phyloP scores from a whole-genome alignment of 2,888 invertebrate species.

The Ctenicera cuprea region DNA sequence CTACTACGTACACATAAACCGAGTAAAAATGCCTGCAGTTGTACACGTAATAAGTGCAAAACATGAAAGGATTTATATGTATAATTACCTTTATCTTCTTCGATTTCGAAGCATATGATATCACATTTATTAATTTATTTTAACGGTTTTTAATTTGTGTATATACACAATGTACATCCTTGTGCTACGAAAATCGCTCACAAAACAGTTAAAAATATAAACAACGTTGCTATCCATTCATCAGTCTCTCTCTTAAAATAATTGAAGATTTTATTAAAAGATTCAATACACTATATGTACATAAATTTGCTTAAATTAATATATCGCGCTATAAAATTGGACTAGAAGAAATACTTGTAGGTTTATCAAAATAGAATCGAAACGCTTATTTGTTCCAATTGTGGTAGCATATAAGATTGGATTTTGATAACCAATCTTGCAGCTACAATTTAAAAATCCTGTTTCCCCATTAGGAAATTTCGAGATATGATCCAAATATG shows the following conservation, averaged over 20 bases:
- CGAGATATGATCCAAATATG: slow-evolving; percentile 34
- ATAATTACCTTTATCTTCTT: slow-evolving; percentile 50
- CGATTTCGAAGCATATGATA: slow-evolving; percentile 63
- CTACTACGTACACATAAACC: slow-evolving; percentile 40
- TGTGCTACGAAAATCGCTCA: slow-evolving; percentile 53
- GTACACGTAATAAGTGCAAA: slow-evolving; percentile 42
- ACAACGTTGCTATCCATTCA: slow-evolving; percentile 32
- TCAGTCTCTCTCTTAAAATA: slow-evolving; percentile 42
- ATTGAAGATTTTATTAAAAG: slow-evolving; percentile 16
- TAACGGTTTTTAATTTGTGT: slow-evolving; percentile 66
- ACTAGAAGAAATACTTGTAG: slow-evolving; percentile 51
- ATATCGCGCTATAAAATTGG: slow-evolving; percentile 47
- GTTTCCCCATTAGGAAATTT: not conserved
- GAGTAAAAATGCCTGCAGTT: slow-evolving; percentile 5
- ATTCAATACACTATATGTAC: slow-evolving; percentile 22
- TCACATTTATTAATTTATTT: slow-evolving; percentile 68
- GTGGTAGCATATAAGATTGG: slow-evolving; percentile 16
- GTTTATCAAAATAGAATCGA: slow-evolving; percentile 37
- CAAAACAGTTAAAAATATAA: slow-evolving; percentile 47
- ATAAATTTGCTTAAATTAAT: slow-evolving; percentile 20
- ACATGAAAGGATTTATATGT: slow-evolving; percentile 44
- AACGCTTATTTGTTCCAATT: slow-evolving; percentile 20
- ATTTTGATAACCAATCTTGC: slow-evolving; percentile 11
- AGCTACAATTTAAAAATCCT: slow-evolving; percentile 1
- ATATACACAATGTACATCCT: slow-evolving; percentile 67